phyloP scores from a whole-genome alignment of 2,888 invertebrate genomes.

The Spisula solida region DNA sequence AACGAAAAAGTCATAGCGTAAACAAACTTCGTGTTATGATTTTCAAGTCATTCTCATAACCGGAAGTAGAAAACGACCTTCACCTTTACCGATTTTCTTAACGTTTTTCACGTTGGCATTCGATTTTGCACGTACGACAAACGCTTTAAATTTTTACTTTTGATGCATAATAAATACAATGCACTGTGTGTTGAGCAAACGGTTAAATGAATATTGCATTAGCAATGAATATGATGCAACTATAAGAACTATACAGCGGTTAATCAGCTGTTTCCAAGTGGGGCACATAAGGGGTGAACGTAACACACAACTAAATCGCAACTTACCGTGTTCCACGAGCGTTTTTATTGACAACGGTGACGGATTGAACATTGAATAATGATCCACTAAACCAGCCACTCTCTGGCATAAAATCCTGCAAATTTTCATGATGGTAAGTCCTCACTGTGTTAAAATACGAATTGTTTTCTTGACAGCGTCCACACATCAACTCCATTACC shows the following conservation, averaged over 20 bases:
- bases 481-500: conserved; percentile 29
- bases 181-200: not conserved
- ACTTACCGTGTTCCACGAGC: conserved; percentile 54
- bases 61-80: conserved; percentile 34
- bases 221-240: not conserved
- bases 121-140: conserved; percentile 19
- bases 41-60: not conserved
- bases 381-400: conserved; percentile 58
- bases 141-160: not conserved
- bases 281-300: conserved; percentile 1
- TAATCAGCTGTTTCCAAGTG: conserved; percentile 20
- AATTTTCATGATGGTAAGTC: conserved; percentile 53
- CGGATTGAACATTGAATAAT: conserved; percentile 63
- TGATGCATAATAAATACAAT: not conserved
- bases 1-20: not conserved
- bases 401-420: conserved; percentile 51
- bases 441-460: not conserved
- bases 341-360: conserved; percentile 63
- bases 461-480: conserved; percentile 1
- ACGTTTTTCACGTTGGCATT: not conserved
- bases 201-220: not conserved
- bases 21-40: not conserved
- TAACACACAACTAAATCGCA: conserved; percentile 2
- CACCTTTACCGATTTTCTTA: conserved; percentile 21
- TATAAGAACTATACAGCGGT: not conserved